Conservation (phyloP, 2,113 vertebrate species). For the Rhynchomys soricoides region DNA sequence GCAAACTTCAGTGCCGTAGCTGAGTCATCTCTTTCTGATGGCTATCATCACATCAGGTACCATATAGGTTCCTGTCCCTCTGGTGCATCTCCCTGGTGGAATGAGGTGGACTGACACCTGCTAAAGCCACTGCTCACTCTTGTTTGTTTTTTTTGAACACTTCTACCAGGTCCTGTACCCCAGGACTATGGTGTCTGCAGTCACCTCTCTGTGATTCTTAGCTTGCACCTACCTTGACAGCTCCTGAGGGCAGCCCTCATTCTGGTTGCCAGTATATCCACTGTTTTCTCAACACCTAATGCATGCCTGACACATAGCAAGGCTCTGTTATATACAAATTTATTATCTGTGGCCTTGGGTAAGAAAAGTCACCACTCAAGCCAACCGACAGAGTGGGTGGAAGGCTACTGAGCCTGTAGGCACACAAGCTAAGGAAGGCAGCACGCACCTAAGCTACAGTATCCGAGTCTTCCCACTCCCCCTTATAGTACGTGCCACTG, state of each 20-base stretch:
- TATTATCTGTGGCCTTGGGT: background rate
- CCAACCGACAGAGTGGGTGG: too few relatives aligned
- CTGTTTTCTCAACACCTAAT: accelerated
- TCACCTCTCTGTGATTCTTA: background rate
- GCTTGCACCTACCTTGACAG: background rate
- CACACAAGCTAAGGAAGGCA: accelerated
- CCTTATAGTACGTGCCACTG: background rate
- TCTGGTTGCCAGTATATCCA: background rate
- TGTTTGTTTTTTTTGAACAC: background rate
- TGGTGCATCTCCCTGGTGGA: background rate
- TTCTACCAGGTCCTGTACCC: accelerated
- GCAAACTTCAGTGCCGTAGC: too few relatives aligned
- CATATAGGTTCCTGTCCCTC: background rate
- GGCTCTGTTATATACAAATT: background rate
- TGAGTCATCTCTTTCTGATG: background rate
- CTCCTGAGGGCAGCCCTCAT: background rate
- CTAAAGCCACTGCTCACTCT: background rate
- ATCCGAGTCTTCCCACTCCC: accelerated
- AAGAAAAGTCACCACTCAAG: background rate
- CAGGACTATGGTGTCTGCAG: background rate
- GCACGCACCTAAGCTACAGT: background rate
- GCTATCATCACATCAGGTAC: background rate
- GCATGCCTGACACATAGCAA: background rate
- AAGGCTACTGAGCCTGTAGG: background rate
- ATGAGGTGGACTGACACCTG: background rate